Conservation (phyloP, 1,140 invertebrate species). For the Pomacea maculata region DNA sequence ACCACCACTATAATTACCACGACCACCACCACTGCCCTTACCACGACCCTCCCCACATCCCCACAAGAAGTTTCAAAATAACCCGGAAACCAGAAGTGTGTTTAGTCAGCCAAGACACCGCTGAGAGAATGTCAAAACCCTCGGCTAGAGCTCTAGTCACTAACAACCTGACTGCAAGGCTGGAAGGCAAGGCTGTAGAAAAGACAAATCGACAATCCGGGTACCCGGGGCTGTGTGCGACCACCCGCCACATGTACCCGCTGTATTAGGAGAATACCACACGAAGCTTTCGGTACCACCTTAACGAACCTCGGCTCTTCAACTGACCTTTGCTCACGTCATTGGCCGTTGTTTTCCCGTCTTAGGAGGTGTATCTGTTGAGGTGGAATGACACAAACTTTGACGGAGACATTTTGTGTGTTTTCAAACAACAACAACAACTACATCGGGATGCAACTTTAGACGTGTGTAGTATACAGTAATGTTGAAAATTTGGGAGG, state of each 20-base stretch:
- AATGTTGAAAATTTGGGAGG: too few species aligned
- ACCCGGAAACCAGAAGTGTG: neutral
- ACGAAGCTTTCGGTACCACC: too few species aligned
- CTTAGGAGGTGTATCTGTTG: too few species aligned
- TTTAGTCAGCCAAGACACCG: neutral
- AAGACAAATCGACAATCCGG: too few species aligned
- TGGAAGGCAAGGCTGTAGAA: neutral
- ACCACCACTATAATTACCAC: neutral
- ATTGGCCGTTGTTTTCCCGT: too few species aligned
- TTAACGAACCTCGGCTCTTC: too few species aligned
- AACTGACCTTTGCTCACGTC: too few species aligned
- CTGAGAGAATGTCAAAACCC: neutral
- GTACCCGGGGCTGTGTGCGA: too few species aligned
- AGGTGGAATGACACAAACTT: too few species aligned
- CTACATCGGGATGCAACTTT: neutral
- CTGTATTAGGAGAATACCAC: too few species aligned
- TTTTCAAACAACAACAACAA: neutral
- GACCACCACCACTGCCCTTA: neutral
- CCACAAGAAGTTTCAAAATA: neutral
- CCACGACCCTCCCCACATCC: neutral
- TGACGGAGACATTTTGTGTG: neutral
- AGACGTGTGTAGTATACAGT: neutral
- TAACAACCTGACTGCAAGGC: neutral
- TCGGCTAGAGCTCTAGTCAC: neutral
- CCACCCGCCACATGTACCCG: too few species aligned